Conservation (phyloP, 2,113 vertebrate species). For the Vidua chalybeata region DNA sequence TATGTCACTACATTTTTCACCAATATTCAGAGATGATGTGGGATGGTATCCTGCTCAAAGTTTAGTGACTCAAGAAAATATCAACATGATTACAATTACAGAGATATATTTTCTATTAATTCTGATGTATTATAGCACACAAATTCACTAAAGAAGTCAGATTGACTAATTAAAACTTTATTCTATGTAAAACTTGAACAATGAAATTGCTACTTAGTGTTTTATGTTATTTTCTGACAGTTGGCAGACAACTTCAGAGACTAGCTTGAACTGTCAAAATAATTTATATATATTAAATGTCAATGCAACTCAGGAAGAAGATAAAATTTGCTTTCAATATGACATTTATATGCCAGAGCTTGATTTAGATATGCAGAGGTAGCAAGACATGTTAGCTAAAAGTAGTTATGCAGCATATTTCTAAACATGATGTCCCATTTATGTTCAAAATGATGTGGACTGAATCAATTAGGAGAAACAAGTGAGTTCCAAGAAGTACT, state of each 20-base stretch:
- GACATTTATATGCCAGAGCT: conserved; percentile 71
- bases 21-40: not conserved
- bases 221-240: conserved; percentile 67
- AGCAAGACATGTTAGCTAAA: conserved; percentile 65
- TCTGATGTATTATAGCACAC: not conserved
- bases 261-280: conserved; percentile 67
- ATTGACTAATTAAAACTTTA: conserved; percentile 68
- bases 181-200: conserved; percentile 53
- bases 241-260: conserved; percentile 61
- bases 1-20: not conserved
- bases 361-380: conserved; percentile 74
- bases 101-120: conserved; percentile 5
- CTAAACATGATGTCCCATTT: conserved; percentile 76
- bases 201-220: conserved; percentile 33
- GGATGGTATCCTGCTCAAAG: not conserved
- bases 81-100: not conserved
- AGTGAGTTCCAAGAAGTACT: conserved; percentile 68
- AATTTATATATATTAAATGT: conserved; percentile 74
- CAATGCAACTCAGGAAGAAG: conserved; percentile 62
- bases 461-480: conserved; percentile 77
- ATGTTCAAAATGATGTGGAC: conserved; percentile 72
- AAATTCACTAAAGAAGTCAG: not conserved
- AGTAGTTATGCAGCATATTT: conserved; percentile 67
- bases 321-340: conserved; percentile 72
- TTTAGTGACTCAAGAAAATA: conserved; percentile 34